These are phyloP conservation scores for Nephrotoma guestfalica DNA, from an alignment of 2,888 invertebrate genomes.

Conservation along the genomic window DNA sequence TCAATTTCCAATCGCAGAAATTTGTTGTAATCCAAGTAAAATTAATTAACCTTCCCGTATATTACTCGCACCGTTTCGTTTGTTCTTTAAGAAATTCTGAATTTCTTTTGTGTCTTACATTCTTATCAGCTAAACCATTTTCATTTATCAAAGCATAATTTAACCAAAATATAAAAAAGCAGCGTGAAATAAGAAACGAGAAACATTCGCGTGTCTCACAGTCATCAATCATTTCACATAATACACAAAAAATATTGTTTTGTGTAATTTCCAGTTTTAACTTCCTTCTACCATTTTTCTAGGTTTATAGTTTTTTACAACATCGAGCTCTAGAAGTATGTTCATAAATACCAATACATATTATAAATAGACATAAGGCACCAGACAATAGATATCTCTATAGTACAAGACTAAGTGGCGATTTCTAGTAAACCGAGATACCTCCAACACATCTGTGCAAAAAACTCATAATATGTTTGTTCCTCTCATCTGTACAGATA, in stretches of 20 bases:
- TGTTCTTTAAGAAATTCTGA: not conserved
- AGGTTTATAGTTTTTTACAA: not conserved
- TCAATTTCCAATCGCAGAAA: not conserved
- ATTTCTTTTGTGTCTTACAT: not conserved
- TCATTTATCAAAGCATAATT: not conserved
- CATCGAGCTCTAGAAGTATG: not conserved
- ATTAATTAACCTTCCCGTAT: not conserved
- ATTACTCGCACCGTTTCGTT: not conserved
- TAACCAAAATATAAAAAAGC: not conserved
- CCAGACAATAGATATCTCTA: not conserved
- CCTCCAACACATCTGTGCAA: not conserved
- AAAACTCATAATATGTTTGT: not conserved
- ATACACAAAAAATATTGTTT: not conserved
- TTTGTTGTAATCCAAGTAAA: not conserved
- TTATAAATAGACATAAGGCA: not conserved
- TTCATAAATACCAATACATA: not conserved
- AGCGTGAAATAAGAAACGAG: not conserved
- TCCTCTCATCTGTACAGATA: not conserved
- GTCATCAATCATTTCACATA: not conserved
- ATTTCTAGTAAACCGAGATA: not conserved
- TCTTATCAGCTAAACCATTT: not conserved
- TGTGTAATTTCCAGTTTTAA: not conserved
- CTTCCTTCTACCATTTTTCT: not conserved
- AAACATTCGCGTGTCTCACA: not conserved
- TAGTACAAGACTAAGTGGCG: not conserved